Evolutionary conservation across 2,113 vertebrate genomes (phyloP), one percentile per base, ranked within the genome.

Genomic region (Sardina pilchardus): DNA sequence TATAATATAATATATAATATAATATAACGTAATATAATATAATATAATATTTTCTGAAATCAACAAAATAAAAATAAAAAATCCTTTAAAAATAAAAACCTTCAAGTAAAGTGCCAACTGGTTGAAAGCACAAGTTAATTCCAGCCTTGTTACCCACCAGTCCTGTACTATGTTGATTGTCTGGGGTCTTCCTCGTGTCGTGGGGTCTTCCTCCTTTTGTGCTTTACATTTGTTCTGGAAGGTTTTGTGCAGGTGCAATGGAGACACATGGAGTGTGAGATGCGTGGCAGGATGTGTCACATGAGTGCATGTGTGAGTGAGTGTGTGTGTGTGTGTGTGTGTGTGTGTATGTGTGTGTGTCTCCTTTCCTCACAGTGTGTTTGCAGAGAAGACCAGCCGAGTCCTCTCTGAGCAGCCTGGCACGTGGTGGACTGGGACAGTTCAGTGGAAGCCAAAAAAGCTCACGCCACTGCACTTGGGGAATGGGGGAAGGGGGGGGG

Each of bases 351-450:
- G 48, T 50, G 53, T 59, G 53, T 59, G 53, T 59, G 53, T 71
- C n/a, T 71, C 34, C 87, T 91, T 90, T 89, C 86, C 85, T 95
- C 94, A 94, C 94, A 95, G 93, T 94, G 94, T 94, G 90, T 89
- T 84, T 89, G 87, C 26, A 16, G 26, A 78, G 26, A 34, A 36
- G 71, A 78, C 9, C 26, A 71, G 4, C 26, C 71, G 14, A 17
- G 71, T 34, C 71, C 71, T 78, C 71, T 78, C 71, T 12, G 34
- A 39, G 30, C 71, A 36, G 71, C 14, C 71, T 78, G 26, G 71
- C 71, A 16, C 71, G 5, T 78, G 30, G 71, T n/a, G 71, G 14
- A 30, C 71, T 10, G 30, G 71, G 30, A 5, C 71, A 78, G 71
- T 34, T 78, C 71, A 34, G 86, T 87, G 90, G 92, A 85, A 89